Evolutionary conservation across 2,113 vertebrate genomes (phyloP).

Genomic region (Thoracochromis brauschi): DNA sequence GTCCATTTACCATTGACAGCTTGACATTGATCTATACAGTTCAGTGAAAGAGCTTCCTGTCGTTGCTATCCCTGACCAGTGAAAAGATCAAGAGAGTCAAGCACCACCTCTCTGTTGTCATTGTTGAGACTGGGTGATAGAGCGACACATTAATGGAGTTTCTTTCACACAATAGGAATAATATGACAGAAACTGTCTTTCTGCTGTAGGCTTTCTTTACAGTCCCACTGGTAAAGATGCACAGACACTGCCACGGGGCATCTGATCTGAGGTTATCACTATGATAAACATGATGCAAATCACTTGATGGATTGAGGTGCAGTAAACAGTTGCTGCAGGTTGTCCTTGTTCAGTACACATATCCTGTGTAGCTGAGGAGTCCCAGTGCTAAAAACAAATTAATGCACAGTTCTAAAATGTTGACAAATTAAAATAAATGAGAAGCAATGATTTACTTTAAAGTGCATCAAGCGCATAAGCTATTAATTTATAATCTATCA

Average conservation of each 20-base stretch:
- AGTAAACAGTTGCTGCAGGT: neutral
- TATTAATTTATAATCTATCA: constrained; percentile 52
- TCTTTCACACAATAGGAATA: neutral
- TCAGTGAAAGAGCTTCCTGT: constrained; percentile 25
- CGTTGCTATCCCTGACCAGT: neutral
- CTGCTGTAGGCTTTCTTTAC: neutral
- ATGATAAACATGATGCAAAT: constrained; percentile 16
- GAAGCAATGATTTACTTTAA: constrained; percentile 46
- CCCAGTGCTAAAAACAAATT: neutral
- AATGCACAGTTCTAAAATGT: constrained; percentile 16
- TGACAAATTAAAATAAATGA: constrained; percentile 55
- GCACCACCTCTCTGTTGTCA: neutral
- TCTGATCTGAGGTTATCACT: constrained; percentile 1
- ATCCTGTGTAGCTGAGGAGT: neutral
- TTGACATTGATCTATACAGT: neutral
- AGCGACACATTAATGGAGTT: neutral
- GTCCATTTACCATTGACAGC: neutral
- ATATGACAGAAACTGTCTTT: neutral
- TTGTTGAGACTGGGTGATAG: neutral
- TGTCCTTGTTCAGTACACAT: neutral
- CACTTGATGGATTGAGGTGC: neutral
- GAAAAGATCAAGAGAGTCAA: constrained; percentile 10
- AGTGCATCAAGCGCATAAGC: constrained; percentile 21
- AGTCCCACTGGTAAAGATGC: neutral
- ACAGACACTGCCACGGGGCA: neutral